These are phyloP conservation scores for Dysmachus trigonus DNA, from an alignment of 2,888 invertebrate genomes.

Conservation along the genomic window DNA sequence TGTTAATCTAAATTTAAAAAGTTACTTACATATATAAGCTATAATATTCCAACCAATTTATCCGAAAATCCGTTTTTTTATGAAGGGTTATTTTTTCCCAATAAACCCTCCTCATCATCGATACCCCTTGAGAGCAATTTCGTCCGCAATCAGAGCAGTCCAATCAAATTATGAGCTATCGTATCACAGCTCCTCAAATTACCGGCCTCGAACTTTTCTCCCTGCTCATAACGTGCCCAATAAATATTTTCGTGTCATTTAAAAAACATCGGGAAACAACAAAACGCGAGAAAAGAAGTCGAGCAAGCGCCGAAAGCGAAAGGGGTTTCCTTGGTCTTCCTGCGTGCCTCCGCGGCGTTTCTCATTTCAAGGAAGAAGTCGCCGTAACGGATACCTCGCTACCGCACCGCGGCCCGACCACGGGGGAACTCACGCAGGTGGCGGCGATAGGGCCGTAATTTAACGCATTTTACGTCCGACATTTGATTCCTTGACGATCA, in stretches of 20 bases:
- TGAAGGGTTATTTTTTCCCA: too few relatives aligned
- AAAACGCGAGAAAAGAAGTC: neutral
- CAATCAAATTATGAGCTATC: constrained; percentile 29
- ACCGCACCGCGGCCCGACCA: neutral
- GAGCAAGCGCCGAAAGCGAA: neutral
- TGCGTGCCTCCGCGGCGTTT: neutral
- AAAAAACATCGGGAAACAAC: constrained; percentile 11
- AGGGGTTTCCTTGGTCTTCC: constrained; percentile 11
- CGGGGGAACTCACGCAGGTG: constrained; percentile 22
- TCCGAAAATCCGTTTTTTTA: too few relatives aligned
- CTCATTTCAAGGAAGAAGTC: constrained; percentile 26
- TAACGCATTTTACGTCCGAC: constrained; percentile 40
- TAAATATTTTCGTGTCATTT: constrained; percentile 29
- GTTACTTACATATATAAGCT: too few relatives aligned
- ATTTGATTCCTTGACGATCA: constrained; percentile 40
- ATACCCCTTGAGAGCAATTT: neutral
- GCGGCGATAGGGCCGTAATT: constrained; percentile 23
- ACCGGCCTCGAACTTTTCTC: neutral
- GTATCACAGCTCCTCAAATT: constrained; percentile 17
- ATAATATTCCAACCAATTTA: too few relatives aligned
- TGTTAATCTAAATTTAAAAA: too few relatives aligned
- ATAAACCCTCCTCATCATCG: too few relatives aligned
- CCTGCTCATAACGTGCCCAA: neutral
- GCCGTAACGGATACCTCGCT: constrained; percentile 12
- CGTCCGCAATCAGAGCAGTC: constrained; percentile 18